These are phyloP conservation scores for Musca vetustissima DNA, from an alignment of 1,140 invertebrate species.

Conservation along the genomic window DNA sequence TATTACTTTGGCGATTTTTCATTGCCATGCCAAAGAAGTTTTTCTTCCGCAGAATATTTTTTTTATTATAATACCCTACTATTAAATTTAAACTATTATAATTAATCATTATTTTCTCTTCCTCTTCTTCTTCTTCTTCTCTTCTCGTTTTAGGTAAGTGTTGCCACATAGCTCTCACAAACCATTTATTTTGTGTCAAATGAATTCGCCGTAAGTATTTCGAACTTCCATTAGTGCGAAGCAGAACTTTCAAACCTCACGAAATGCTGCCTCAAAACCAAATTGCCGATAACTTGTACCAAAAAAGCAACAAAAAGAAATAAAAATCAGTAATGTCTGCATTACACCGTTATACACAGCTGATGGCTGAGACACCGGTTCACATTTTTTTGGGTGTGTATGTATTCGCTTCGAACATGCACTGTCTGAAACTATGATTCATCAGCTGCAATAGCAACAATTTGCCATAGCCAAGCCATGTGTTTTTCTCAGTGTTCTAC, in stretches of 20 bases:
- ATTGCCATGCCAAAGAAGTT: neutral
- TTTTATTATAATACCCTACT: neutral
- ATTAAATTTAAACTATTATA: slow-evolving; percentile 2
- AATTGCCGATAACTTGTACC: no score
- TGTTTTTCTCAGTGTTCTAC: no score
- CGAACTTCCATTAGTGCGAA: no score
- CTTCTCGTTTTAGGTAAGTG: slow-evolving; percentile 22
- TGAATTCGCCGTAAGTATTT: no score
- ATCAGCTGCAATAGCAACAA: slow-evolving; percentile 22
- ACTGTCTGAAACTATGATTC: neutral
- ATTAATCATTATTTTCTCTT: slow-evolving; percentile 10
- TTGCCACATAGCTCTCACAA: neutral
- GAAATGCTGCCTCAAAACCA: no score
- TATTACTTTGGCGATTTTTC: neutral
- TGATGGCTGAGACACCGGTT: neutral
- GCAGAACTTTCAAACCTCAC: no score
- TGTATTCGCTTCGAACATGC: no score
- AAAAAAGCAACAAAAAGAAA: no score
- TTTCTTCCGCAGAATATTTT: neutral
- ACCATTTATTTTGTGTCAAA: no score
- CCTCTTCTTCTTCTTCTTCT: slow-evolving; percentile 13
- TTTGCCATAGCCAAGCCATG: neutral
- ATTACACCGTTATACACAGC: slow-evolving; percentile 20
- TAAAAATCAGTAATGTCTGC: neutral
- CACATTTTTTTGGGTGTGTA: no score